Evolutionary conservation across 2,113 vertebrate species (phyloP).

Genomic region (Morone chrysops): DNA sequence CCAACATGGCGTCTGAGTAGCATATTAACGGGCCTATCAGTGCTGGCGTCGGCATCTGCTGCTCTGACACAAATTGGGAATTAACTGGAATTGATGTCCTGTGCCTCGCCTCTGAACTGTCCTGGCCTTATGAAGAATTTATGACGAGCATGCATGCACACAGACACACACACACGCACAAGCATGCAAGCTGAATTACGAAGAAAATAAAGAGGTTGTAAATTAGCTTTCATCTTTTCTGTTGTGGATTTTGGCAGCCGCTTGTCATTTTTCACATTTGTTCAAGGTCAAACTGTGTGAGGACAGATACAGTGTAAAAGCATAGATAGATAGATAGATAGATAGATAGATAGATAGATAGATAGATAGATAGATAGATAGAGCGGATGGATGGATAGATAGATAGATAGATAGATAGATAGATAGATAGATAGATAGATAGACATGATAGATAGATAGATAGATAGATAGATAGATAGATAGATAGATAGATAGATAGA

Average conservation of each 20-base stretch:
- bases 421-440: too few relatives aligned
- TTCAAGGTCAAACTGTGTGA: constrained; percentile 58
- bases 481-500: too few relatives aligned
- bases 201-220: constrained; percentile 95
- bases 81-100: constrained; percentile 99
- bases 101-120: constrained; percentile 69
- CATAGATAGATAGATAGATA: too few relatives aligned
- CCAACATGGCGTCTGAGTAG: constrained; percentile 90
- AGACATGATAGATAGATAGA: too few relatives aligned
- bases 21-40: constrained; percentile 98
- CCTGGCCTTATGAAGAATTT: constrained; percentile 84
- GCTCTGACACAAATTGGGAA: constrained; percentile 99
- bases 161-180: constrained; percentile 24
- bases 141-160: constrained; percentile 85
- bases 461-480: too few relatives aligned
- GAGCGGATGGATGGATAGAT: too few relatives aligned
- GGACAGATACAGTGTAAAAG: neutral
- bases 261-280: neutral
- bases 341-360: neutral
- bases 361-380: too few relatives aligned
- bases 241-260: constrained; percentile 62
- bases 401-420: too few relatives aligned
- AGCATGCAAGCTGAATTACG: constrained; percentile 27
- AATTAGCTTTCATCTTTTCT: constrained; percentile 88
- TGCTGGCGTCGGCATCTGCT: constrained; percentile 97